Evolutionary conservation across 2,888 invertebrate species (phyloP), one percentile per base, ranked within the genome.

Genomic region (Eucera pruinosa): DNA sequence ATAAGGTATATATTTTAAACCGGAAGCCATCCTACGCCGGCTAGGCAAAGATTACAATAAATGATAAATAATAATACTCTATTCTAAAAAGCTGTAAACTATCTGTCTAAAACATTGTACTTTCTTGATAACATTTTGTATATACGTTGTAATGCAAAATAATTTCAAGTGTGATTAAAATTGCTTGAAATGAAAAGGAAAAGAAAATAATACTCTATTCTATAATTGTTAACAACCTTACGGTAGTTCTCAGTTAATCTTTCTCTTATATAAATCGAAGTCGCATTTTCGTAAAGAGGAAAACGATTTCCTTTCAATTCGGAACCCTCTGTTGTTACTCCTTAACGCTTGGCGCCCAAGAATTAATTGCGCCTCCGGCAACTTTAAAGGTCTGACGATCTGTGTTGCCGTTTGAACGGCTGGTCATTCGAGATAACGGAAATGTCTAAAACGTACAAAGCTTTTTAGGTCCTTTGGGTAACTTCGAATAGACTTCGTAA

Each of bases 341-440:
- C 50, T 62, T 33, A 47, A 50, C 50, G 23, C 39, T 36, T 18
- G 6, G 39, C 45, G 36, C 43, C 74, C 36, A 61, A 25, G 47
- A 64, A 75, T 77, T 68, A 75, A 77, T 68, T 64, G 75, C 33
- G 9, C 47, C 41, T 41, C 43, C 27, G 58, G 3, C 30, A 73
- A 58, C 68, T 68, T 74, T 52, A 68, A 77, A 64, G 62, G 41
- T n/a, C 18, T 43, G 39, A 36, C 52, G 41, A 77, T 54, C 62
- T 60, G 52, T 60, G 52, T 54, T 54, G 43, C 41, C 58, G 39
- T 36, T 36, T 36, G 43, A 62, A 41, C 55, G 52, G 58, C 68
- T 77, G 64, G 77, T 60, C 77, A 77, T 48, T 68, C 62, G 67
- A 64, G 77, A 77, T 77, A 77, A 77, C 67, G 75, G 41, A 15